These are phyloP conservation scores for Pammene fasciana DNA, from an alignment of 2,888 invertebrate genomes.

Conservation along the genomic window DNA sequence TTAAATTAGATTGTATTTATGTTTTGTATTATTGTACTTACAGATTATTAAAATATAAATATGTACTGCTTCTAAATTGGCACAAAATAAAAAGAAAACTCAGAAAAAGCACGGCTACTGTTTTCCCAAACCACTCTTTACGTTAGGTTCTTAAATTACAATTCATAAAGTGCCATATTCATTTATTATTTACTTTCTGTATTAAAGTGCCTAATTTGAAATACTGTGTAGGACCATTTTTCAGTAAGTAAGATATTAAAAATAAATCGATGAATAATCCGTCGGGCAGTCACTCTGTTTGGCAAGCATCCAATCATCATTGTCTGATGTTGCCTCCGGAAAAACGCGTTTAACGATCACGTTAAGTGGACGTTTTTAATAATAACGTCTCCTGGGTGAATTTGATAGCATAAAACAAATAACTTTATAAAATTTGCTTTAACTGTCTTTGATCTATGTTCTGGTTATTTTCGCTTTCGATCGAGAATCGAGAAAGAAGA, in stretches of 20 bases:
- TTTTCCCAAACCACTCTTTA: no score
- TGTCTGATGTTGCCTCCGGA: constrained; percentile 47
- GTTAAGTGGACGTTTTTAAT: constrained; percentile 26
- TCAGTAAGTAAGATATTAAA: constrained; percentile 48
- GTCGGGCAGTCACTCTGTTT: constrained; percentile 52
- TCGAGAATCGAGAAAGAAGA: constrained; percentile 7
- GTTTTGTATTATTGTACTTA: no score
- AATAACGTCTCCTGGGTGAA: constrained; percentile 1
- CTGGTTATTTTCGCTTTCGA: constrained; percentile 9
- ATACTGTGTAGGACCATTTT: background rate
- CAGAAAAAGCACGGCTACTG: no score
- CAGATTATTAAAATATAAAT: no score
- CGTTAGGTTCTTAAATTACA: no score
- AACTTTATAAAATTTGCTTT: constrained; percentile 8
- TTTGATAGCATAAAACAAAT: background rate
- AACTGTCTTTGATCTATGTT: background rate
- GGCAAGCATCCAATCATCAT: constrained; percentile 56
- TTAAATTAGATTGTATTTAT: no score
- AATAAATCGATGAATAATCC: constrained; percentile 61
- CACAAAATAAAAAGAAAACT: no score
- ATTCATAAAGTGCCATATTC: no score
- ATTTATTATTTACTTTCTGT: no score
- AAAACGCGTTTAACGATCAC: constrained; percentile 35
- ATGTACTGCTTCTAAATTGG: no score
- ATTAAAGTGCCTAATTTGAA: no score